Evolutionary conservation across 2,797 vertebrate genomes (phyloP).

Genomic region (Muscicapa comitata): DNA sequence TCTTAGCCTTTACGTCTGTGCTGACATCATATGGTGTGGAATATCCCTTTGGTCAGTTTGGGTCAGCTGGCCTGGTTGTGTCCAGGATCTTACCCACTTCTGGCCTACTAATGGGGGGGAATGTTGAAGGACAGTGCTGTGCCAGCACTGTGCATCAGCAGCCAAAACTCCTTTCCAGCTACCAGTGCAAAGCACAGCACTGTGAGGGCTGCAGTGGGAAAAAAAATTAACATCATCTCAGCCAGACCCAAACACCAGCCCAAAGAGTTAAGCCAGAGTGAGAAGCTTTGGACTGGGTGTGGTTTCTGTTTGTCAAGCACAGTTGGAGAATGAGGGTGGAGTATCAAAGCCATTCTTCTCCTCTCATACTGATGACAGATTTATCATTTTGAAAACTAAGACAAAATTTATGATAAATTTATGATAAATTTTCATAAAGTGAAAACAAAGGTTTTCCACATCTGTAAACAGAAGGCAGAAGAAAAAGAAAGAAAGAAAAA

Average conservation of each 20-base stretch:
- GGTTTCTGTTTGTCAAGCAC: neutral
- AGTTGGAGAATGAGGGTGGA: neutral
- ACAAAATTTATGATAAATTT: neutral
- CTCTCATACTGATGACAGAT: neutral
- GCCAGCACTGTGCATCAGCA: neutral
- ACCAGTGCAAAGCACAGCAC: neutral
- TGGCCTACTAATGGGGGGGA: accelerated
- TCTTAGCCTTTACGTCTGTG: neutral
- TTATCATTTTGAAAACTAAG: neutral
- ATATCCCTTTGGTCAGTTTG: neutral
- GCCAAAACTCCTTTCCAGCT: neutral
- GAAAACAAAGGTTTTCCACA: neutral
- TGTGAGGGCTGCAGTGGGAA: neutral
- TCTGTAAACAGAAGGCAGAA: neutral
- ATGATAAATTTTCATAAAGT: neutral
- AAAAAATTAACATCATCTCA: neutral
- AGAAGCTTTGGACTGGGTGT: neutral
- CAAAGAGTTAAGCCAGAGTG: neutral
- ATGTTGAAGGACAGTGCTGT: neutral
- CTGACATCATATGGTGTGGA: neutral
- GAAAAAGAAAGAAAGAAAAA: neutral
- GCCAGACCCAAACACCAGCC: neutral
- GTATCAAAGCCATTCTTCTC: neutral
- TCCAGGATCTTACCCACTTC: neutral
- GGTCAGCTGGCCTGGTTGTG: neutral